Base-by-base conservation (phyloP, 2,888 invertebrate genomes). In the Drosophila parthenogenetica region DNA sequence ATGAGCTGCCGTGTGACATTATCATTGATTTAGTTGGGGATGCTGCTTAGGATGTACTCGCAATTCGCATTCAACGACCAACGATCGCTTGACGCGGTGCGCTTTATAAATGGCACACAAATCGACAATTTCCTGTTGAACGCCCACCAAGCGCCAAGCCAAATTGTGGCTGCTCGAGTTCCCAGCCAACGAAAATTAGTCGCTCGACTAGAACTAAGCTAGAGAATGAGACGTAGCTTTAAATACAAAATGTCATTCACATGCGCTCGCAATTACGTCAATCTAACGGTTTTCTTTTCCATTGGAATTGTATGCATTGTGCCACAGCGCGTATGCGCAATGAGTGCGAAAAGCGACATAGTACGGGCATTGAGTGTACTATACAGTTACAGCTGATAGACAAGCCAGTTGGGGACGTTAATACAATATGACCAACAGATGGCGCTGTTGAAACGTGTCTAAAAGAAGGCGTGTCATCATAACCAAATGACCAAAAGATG, bases 51-150 rank as follows among this genome's bases (percentile, higher is more conserved):
- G 64, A 69, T 73, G 69, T 62, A 32, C 53, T 61, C 60, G 53
- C 19, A 19, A 51, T 65, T 64, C 54, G 45, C 63, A 58, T 55
- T 19, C 92, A 55, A 90, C 92, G 81, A 86, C 14, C 92, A 55
- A 90, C 92, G 81, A 86, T 83, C 79, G 67, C 49, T 59, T 39
- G 60, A 50, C 69, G 65, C 65, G 57, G 57, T 72, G 65, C 65
- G 70, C 68, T 89, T 89, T 79, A 68, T 73, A 90, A 90, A 90
- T 89, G 78, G 62, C 77, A 71, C 74, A 81, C 89, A 89, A 82
- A 90, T 90, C 84, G 85, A 89, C 85, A 73, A 86, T 84, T 90
- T 90, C 90, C 90, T 81, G 89, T 68, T 76, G 57, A 72, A 85
- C 85, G 85, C 87, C 87, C 79, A 89, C 85, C 71, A 72, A 81